Base-by-base conservation (phyloP, 2,113 vertebrate species). In the Bucco capensis region DNA sequence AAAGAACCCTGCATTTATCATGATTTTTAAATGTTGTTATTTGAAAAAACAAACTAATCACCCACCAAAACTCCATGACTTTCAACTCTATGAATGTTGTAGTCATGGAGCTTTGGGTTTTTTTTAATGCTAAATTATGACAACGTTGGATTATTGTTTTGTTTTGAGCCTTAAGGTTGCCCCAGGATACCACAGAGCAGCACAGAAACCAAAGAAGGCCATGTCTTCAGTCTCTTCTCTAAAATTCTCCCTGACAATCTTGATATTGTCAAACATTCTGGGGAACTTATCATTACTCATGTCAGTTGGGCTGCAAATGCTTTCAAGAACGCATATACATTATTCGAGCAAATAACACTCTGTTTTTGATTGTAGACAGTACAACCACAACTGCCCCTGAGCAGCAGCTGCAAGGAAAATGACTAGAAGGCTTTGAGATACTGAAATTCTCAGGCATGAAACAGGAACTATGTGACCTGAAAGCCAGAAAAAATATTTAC, bases 31-130 rank as follows among this genome's bases (percentile, higher is more conserved):
- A 81, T 15, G 14, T 3, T 9, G 21, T 25, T 49, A 33, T 31
- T 80, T 49, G 17, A 18, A 19, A 72, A 58, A 70, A n/a, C 2
- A 33, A 67, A 16, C 2, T 19, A 25, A 3, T 4, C 13, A 19
- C 9, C 9, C 4, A 12, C 24, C 37, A 70, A 30, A 64, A 11
- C 8, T 40, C n/a, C 9, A 19, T 38, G 17, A 40, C 5, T n/a
- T 83, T 62, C 19, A 73, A 9, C 38, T 8, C 28, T 44, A 42
- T 0, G 1, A 15, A 38, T 47, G 11, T 19, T 10, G 21, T 33
- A 54, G 14, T 50, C 5, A 23, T 10, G 15, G 22, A 54, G 8
- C 27, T 56, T 40, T 5, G 2, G 11, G 6, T 5, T 0, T 1
- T 33, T 22, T 53, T 83, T 22, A n/a, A 37, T 47, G 19, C 2